Base-by-base conservation (phyloP, 2,113 vertebrate species). In the Paratilapia polleni region DNA sequence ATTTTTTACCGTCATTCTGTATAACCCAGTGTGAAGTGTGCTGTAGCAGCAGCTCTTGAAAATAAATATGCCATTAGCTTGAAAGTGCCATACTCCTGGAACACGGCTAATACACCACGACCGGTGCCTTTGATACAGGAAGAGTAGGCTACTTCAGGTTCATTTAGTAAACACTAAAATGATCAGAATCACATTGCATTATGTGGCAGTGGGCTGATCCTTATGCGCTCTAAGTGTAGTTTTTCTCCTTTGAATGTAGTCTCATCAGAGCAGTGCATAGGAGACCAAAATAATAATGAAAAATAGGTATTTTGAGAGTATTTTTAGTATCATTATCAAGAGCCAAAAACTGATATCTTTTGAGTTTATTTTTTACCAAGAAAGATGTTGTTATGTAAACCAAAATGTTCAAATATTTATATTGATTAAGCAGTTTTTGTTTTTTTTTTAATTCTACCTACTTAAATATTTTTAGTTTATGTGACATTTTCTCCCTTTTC, bases 61-160 rank as follows among this genome's bases (percentile, higher is more conserved):
- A 82, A 62, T 31, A 74, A 73, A 81, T 74, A 36, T 34, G 26
- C 79, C 9, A 60, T 81, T 60, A 60, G 56, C 58, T 34, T 34
- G 10, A 22, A 52, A 52, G 80, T 52, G 80, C 47, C 41, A 36
- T 2, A 52, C 17, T 60, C 26, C 49, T 61, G 66, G 24, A 61
- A 54, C 26, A 36, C 61, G 80, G 66, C 17, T 81, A 81, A 73
- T 34, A 24, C 12, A 19, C 13, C 34, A 6, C 9, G 10, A 22
- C n/a, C 9, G 20, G 41, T 49, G 26, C 20, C 4, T 78, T 11
- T 52, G 59, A 49, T 78, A 61, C 31, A 64, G 68, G 68, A 73
- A 73, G 68, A 31, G 43, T 11, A 14, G 28, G 28, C 43, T 12
- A 43, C 19, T 61, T 78, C 57, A 4, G 57, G 28, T 24, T 36